phyloP scores from a whole-genome alignment of 2,888 invertebrate species.

The Mythimna impura region DNA sequence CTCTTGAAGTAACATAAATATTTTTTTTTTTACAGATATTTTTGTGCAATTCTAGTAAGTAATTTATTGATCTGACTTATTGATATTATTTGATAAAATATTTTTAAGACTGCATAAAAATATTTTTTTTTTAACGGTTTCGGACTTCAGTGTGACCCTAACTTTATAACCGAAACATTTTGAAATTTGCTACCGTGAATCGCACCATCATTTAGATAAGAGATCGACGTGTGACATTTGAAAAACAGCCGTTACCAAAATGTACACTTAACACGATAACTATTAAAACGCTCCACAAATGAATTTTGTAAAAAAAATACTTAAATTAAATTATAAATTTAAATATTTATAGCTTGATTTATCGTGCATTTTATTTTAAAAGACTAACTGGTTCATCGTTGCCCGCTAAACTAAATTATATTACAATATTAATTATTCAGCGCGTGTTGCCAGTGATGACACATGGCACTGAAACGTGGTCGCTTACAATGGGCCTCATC shows the following conservation, averaged over 20 bases:
- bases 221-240: conserved; percentile 39
- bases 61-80: not conserved
- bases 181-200: conserved; percentile 52
- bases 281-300: not conserved
- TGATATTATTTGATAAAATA: not conserved
- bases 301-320: not conserved
- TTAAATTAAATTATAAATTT: not conserved
- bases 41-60: too few species aligned
- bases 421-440: too few species aligned
- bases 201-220: conserved; percentile 56
- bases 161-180: conserved; percentile 20
- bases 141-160: conserved; percentile 5
- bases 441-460: too few species aligned
- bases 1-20: not conserved
- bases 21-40: not conserved
- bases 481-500: too few species aligned
- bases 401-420: not conserved
- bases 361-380: not conserved
- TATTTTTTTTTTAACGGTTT: not conserved
- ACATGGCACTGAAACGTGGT: too few species aligned
- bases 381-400: not conserved
- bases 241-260: conserved; percentile 33
- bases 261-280: conserved; percentile 7
- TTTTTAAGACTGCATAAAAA: not conserved
- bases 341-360: not conserved